Percentiles rank a stretch among this genome's conserved stretches.
These are phyloP conservation scores for Heliconius sara DNA, from an alignment of 2,888 invertebrate genomes.

Conservation along the genomic window DNA sequence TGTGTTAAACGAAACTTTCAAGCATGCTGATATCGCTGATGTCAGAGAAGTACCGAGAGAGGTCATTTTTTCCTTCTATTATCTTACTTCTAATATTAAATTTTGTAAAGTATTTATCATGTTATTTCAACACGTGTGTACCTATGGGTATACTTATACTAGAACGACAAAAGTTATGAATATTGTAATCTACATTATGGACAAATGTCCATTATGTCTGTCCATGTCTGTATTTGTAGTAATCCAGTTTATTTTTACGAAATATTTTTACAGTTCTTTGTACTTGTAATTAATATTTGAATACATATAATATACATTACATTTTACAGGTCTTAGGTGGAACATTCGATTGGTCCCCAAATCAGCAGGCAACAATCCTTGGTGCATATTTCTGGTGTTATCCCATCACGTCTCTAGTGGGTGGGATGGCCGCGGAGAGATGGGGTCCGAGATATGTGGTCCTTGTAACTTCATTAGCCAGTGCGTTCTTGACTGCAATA, in stretches of 20 bases:
- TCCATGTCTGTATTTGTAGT: too few species aligned
- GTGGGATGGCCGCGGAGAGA: slow-evolving; percentile 87
- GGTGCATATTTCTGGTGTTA: slow-evolving; percentile 89
- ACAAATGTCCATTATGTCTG: not conserved
- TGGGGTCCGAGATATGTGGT: slow-evolving; percentile 86
- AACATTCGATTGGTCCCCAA: slow-evolving; percentile 82
- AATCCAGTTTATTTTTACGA: too few species aligned
- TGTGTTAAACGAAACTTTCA: slow-evolving; percentile 63
- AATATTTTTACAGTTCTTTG: not conserved
- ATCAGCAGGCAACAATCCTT: slow-evolving; percentile 86
- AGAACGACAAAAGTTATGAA: not conserved
- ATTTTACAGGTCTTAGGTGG: slow-evolving; percentile 52
- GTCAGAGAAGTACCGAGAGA: slow-evolving; percentile 70
- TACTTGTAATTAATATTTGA: not conserved
- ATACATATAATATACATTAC: too few species aligned
- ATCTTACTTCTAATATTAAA: too few species aligned
- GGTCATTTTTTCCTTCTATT: slow-evolving; percentile 40
- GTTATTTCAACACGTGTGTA: not conserved
- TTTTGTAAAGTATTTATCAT: not conserved
- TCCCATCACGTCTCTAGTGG: slow-evolving; percentile 86
- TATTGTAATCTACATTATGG: not conserved
- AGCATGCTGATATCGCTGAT: slow-evolving; percentile 65
- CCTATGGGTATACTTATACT: not conserved
- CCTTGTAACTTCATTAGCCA: slow-evolving; percentile 77
- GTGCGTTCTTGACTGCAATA: slow-evolving; percentile 83